Conservation (phyloP, 2,113 vertebrate species). For the Ailuropoda melanoleuca region DNA sequence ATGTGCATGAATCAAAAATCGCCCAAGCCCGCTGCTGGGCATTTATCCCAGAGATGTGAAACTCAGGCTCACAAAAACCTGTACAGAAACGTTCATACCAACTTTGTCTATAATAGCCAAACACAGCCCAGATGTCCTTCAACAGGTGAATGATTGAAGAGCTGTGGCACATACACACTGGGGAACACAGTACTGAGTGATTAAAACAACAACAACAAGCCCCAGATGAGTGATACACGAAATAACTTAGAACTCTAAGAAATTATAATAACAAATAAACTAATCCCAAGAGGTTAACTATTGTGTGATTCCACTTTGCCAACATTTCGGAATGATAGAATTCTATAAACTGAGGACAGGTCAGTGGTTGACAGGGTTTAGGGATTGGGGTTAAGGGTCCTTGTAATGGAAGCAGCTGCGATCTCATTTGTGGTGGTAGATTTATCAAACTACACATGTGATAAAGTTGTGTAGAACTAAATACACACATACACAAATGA, state of each 20-base stretch:
- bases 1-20: background rate
- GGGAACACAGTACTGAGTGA: background rate
- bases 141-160: background rate
- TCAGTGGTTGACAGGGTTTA: background rate
- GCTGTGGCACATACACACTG: rapidly evolving
- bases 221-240: background rate
- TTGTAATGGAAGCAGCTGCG: rapidly evolving
- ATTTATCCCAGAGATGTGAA: background rate
- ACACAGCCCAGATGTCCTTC: background rate
- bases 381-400: no score
- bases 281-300: background rate
- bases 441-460: background rate
- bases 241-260: background rate
- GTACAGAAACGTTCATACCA: background rate
- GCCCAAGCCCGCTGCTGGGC: background rate
- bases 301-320: background rate
- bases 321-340: background rate
- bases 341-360: background rate
- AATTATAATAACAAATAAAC: background rate
- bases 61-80: background rate
- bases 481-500: background rate
- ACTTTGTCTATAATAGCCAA: background rate
- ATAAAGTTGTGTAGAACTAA: background rate
- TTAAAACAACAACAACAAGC: background rate
- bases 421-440: no score